phyloP scores from a whole-genome alignment of 2,888 invertebrate genomes.

The Euplagia quadripunctaria region DNA sequence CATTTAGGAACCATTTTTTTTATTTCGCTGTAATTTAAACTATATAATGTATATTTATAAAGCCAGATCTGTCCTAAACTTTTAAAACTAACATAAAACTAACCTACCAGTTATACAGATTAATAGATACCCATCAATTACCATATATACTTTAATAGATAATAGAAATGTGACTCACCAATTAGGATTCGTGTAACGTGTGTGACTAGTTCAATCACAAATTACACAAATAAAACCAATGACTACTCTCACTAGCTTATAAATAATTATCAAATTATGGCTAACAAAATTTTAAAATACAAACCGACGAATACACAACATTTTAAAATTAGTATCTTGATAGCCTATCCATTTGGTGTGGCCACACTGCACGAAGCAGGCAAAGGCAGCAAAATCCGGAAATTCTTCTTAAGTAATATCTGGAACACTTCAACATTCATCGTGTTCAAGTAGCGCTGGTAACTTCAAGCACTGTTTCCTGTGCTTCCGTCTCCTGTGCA shows the following conservation, averaged over 20 bases:
- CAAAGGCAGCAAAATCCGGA: slow-evolving; percentile 35
- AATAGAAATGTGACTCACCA: slow-evolving; percentile 13
- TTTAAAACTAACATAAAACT: slow-evolving; percentile 2
- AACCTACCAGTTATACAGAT: background rate
- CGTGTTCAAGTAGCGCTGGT: slow-evolving; percentile 76
- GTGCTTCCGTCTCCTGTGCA: slow-evolving; percentile 68
- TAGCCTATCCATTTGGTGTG: slow-evolving; percentile 41
- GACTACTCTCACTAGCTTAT: slow-evolving; percentile 32
- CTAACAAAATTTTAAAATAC: slow-evolving; percentile 30
- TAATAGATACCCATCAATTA: background rate
- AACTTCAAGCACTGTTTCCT: slow-evolving; percentile 71
- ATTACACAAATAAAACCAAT: slow-evolving; percentile 30
- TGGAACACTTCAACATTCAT: slow-evolving; percentile 79
- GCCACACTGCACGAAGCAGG: slow-evolving; percentile 41
- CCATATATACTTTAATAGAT: background rate
- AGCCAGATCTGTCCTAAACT: slow-evolving; percentile 4
- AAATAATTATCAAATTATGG: slow-evolving; percentile 10
- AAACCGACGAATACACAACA: slow-evolving; percentile 22
- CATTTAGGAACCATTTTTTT: background rate
- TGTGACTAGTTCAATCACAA: slow-evolving; percentile 43
- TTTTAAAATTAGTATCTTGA: slow-evolving; percentile 39
- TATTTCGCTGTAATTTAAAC: background rate
- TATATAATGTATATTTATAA: background rate
- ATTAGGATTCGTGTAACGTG: slow-evolving; percentile 3
- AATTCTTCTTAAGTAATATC: slow-evolving; percentile 32